Evolutionary conservation across 2,797 vertebrate species (phyloP).

Genomic region (Euphonia xanthogaster): DNA sequence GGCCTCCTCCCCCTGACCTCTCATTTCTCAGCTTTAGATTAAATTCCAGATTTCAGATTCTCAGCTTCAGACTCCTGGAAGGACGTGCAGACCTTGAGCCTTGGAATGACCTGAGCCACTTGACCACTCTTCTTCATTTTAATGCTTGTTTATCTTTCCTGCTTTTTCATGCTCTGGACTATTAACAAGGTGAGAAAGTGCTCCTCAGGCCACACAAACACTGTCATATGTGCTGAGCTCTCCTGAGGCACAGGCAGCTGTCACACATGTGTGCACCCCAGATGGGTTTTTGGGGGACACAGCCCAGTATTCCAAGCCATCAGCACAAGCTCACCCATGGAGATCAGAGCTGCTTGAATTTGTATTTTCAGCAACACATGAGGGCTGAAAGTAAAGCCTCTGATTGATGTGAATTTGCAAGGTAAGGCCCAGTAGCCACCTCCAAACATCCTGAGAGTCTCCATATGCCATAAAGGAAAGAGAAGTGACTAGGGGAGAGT

Average conservation of each 20-base stretch:
- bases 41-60: not conserved
- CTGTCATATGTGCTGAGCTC: not conserved
- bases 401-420: not conserved
- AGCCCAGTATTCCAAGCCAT: not conserved
- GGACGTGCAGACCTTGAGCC: not conserved
- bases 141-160: not conserved
- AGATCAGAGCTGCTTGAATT: not conserved
- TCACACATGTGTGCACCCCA: not conserved
- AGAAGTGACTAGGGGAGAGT: not conserved
- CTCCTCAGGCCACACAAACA: not conserved
- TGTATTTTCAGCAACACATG: not conserved
- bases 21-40: not conserved
- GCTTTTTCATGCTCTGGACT: not conserved
- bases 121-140: not conserved
- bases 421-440: not conserved
- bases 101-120: not conserved
- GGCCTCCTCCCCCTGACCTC: not conserved
- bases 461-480: not conserved
- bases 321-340: fast-evolving
- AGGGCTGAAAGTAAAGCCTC: not conserved
- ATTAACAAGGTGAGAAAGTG: not conserved
- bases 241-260: not conserved
- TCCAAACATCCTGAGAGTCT: not conserved
- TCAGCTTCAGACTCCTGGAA: not conserved
- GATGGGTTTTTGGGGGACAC: not conserved